Percentiles rank a stretch among this genome's conserved stretches.
Evolutionary conservation across 2,888 invertebrate species (phyloP).

Genomic region (Idaea aversata): DNA sequence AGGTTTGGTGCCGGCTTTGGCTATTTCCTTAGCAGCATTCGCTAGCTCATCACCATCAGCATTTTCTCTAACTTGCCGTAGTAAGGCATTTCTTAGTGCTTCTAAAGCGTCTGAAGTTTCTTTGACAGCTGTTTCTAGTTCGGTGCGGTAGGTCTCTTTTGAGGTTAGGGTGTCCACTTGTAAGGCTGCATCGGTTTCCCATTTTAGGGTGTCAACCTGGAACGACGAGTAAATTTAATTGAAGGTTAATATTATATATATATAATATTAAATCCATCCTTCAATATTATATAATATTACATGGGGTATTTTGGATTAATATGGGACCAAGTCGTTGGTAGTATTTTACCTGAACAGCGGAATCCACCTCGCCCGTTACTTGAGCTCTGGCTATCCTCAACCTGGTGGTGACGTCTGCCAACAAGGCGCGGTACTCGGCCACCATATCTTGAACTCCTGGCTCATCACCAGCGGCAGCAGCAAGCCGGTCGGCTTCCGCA

Average conservation of each 20-base stretch:
- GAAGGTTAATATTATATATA: not conserved
- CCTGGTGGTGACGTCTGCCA: slow-evolving; percentile 57
- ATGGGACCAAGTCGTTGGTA: no score
- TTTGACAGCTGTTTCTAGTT: slow-evolving; percentile 85
- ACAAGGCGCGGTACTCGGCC: slow-evolving; percentile 64
- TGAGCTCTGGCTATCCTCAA: slow-evolving; percentile 61
- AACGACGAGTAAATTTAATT: not conserved
- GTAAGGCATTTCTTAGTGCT: slow-evolving; percentile 80
- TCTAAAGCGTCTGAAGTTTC: slow-evolving; percentile 86
- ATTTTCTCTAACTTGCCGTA: slow-evolving; percentile 57
- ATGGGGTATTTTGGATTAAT: no score
- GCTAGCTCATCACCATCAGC: slow-evolving; percentile 82
- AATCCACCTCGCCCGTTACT: slow-evolving; percentile 61
- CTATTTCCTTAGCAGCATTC: slow-evolving; percentile 85
- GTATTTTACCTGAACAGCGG: slow-evolving; percentile 62
- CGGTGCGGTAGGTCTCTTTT: slow-evolving; percentile 90
- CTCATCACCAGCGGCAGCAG: slow-evolving; percentile 40
- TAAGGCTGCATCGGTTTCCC: slow-evolving; percentile 88
- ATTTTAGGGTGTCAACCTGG: slow-evolving; percentile 87
- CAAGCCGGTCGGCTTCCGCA: slow-evolving; percentile 60
- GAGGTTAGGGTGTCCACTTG: slow-evolving; percentile 93
- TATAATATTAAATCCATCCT: no score
- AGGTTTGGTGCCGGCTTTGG: slow-evolving; percentile 88
- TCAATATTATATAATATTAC: no score
- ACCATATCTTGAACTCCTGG: slow-evolving; percentile 60